Percentiles rank a stretch among this genome's conserved stretches.
phyloP scores from a whole-genome alignment of 1,140 invertebrate genomes.

The Apocrypta bakeri region DNA sequence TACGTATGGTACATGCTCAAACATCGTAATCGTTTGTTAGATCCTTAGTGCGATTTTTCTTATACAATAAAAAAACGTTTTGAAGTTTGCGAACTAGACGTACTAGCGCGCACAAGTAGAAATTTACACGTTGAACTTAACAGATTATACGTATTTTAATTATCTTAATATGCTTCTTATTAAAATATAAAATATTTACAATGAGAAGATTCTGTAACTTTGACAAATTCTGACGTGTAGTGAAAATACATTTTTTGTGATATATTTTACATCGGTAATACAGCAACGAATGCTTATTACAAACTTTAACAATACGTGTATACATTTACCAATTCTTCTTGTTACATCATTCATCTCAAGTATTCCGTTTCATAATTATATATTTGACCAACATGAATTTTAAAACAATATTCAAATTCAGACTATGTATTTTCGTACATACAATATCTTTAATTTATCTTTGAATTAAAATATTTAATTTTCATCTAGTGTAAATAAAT shows the following conservation, averaged over 20 bases:
- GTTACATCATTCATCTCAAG: no score
- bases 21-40: no score
- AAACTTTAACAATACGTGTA: slow-evolving; percentile 13
- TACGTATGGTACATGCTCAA: not conserved
- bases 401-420: not conserved
- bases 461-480: not conserved
- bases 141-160: not conserved
- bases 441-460: not conserved
- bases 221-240: slow-evolving; percentile 23
- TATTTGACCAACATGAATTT: not conserved
- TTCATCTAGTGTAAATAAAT: not conserved
- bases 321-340: not conserved
- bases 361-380: not conserved
- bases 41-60: not conserved
- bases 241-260: slow-evolving; percentile 45
- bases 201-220: not conserved
- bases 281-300: not conserved
- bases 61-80: not conserved
- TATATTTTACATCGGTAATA: not conserved
- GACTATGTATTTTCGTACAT: not conserved
- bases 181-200: slow-evolving; percentile 50
- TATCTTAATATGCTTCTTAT: slow-evolving; percentile 12
- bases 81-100: not conserved
- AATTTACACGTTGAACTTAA: slow-evolving; percentile 30
- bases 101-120: not conserved